A percentile compares a stretch with the other conserved stretches of the same genome.
Evolutionary conservation across 2,888 invertebrate species (phyloP).

Genomic region (Orthosia gracilis): DNA sequence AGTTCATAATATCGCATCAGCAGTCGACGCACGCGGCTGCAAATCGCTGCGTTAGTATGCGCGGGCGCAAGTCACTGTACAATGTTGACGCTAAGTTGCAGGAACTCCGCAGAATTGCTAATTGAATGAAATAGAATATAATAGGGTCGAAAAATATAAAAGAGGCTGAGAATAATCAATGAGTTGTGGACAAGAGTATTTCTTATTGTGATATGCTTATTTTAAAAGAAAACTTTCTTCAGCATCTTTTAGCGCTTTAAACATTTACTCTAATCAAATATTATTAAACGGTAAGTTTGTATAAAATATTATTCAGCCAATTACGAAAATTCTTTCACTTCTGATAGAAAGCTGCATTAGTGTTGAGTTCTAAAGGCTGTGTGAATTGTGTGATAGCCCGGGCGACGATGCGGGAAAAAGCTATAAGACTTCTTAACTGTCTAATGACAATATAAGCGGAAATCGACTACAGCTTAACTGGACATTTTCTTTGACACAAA

Average conservation of each 20-base stretch:
- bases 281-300: background rate
- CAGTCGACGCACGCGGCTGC: slow-evolving; percentile 50
- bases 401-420: too few species aligned
- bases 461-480: background rate
- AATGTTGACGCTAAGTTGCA: slow-evolving; percentile 54
- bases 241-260: background rate
- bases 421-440: too few species aligned
- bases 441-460: background rate
- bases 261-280: background rate
- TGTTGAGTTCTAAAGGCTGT: too few species aligned
- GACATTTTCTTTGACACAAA: background rate
- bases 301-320: too few species aligned
- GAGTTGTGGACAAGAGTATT: background rate
- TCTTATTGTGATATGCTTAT: background rate
- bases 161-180: background rate
- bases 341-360: background rate
- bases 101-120: slow-evolving; percentile 46
- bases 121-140: slow-evolving; percentile 36
- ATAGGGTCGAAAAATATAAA: background rate
- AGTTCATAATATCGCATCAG: slow-evolving; percentile 38
- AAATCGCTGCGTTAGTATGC: slow-evolving; percentile 46
- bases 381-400: too few species aligned
- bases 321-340: background rate
- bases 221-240: background rate
- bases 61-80: slow-evolving; percentile 40